These are phyloP conservation scores for Dolichopus griseipennis DNA, from an alignment of 2,888 invertebrate genomes.

Conservation along the genomic window DNA sequence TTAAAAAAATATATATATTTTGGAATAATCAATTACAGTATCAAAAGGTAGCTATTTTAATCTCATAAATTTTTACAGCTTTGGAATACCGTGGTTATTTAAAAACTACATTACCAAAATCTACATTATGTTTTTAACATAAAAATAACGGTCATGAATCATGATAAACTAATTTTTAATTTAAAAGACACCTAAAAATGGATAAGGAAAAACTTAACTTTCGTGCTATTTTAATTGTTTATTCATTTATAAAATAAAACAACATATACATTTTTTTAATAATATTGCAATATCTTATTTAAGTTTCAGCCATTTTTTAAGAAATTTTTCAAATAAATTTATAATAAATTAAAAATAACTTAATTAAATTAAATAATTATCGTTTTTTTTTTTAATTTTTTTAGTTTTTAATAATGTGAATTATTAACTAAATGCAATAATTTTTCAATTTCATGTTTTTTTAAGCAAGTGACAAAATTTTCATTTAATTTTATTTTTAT, in stretches of 20 bases:
- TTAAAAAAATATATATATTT: no score
- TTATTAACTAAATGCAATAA: slow-evolving; percentile 1
- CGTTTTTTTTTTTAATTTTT: not conserved
- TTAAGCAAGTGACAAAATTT: slow-evolving; percentile 5
- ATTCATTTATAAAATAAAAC: not conserved
- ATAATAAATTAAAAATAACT: not conserved
- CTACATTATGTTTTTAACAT: no score
- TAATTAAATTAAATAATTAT: not conserved
- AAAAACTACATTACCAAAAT: no score
- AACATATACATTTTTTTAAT: not conserved
- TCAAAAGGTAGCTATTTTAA: no score
- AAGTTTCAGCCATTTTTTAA: not conserved
- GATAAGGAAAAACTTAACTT: not conserved
- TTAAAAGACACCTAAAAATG: no score
- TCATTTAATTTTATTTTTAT: no score
- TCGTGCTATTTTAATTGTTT: not conserved
- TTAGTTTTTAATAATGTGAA: not conserved
- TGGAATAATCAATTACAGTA: no score
- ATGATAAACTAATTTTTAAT: no score
- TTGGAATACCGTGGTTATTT: no score
- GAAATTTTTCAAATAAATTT: not conserved
- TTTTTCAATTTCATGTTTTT: not conserved
- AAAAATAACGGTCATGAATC: no score
- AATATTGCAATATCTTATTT: slow-evolving; percentile 1
- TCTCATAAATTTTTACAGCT: no score